Percentiles rank a stretch among this genome's conserved stretches.
Conservation (phyloP, 2,888 invertebrate species). For the Eupithecia inturbata region DNA sequence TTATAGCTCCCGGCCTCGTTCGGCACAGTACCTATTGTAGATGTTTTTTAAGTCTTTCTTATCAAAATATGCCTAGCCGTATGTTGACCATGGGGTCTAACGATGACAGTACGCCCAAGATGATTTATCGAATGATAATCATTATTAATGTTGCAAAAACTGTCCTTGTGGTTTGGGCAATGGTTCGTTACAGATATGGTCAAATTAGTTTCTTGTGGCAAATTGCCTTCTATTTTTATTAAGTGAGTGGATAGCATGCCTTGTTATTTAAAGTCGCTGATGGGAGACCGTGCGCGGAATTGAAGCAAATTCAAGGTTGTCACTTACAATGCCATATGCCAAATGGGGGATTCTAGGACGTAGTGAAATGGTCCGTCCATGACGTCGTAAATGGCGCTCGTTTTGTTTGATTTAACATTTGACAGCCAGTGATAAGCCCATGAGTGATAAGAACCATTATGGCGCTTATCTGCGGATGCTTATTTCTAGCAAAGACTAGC, state of each 20-base stretch:
- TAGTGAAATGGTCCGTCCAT: too few species aligned
- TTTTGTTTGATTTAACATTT: too few species aligned
- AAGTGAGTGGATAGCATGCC: background rate
- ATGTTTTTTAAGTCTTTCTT: background rate
- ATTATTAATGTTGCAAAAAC: slow-evolving; percentile 17
- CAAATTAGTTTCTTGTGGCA: slow-evolving; percentile 15
- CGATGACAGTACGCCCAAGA: background rate
- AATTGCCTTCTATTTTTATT: slow-evolving; percentile 19
- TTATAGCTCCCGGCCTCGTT: background rate
- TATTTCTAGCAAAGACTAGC: too few species aligned
- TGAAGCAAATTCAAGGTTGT: slow-evolving; percentile 1
- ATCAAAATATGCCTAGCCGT: background rate
- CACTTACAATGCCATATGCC: background rate
- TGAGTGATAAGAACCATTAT: too few species aligned
- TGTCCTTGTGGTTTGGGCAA: slow-evolving; percentile 21
- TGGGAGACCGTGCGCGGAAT: background rate
- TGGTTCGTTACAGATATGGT: slow-evolving; percentile 17
- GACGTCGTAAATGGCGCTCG: too few species aligned
- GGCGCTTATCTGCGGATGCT: too few species aligned
- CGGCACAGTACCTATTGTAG: too few species aligned
- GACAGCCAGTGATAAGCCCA: too few species aligned
- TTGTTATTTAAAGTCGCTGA: slow-evolving; percentile 2
- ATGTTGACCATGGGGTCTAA: background rate
- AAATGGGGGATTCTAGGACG: too few species aligned
- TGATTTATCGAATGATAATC: background rate